These are phyloP conservation scores for Pammene fasciana DNA, from an alignment of 2,888 invertebrate genomes.

Conservation along the genomic window DNA sequence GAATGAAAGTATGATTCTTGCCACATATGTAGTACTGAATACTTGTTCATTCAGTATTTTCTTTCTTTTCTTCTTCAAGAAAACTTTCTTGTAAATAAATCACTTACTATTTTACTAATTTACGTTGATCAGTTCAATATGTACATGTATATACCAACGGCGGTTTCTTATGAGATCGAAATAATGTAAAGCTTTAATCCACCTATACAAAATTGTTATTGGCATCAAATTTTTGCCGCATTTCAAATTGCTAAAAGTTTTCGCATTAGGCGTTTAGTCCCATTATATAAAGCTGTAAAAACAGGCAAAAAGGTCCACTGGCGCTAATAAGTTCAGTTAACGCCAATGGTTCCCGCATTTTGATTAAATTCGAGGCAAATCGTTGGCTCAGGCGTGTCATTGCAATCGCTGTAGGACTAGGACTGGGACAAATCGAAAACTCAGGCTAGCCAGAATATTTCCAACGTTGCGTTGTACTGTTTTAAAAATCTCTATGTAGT, in stretches of 20 bases:
- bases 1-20: too few relatives aligned
- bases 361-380: constrained; percentile 27
- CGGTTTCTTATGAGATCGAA: too few relatives aligned
- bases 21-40: too few relatives aligned
- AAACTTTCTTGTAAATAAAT: too few relatives aligned
- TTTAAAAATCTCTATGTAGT: too few relatives aligned
- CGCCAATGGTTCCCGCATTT: not conserved
- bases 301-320: not conserved
- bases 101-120: too few relatives aligned
- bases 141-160: too few relatives aligned
- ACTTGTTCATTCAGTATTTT: too few relatives aligned
- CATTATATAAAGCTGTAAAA: not conserved
- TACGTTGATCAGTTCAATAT: too few relatives aligned
- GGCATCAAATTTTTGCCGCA: not conserved
- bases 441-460: too few relatives aligned
- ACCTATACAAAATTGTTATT: not conserved
- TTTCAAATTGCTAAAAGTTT: constrained; percentile 9
- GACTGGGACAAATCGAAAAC: not conserved
- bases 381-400: constrained; percentile 2
- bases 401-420: not conserved
- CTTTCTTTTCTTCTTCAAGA: too few relatives aligned
- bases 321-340: constrained; percentile 16
- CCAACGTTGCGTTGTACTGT: too few relatives aligned
- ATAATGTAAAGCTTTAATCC: not conserved
- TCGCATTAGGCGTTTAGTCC: not conserved